phyloP scores from a whole-genome alignment of 2,113 vertebrate species.

The Dipodomys merriami region DNA sequence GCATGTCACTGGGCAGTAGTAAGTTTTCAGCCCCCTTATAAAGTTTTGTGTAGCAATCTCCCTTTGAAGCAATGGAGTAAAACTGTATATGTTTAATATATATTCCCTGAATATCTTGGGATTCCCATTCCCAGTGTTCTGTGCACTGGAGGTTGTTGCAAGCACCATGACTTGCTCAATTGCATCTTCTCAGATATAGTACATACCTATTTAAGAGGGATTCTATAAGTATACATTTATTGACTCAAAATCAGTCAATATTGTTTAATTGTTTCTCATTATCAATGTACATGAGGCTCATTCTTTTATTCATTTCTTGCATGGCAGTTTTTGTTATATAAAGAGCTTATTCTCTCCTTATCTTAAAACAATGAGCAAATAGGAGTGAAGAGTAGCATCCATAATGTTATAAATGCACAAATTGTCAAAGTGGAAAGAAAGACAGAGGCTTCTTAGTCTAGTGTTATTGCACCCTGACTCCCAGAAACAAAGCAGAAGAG shows the following conservation, averaged over 20 bases:
- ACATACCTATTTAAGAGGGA: neutral
- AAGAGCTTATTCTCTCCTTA: neutral
- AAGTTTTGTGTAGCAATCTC: neutral
- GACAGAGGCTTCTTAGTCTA: neutral
- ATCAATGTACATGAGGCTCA: neutral
- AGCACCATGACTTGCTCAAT: neutral
- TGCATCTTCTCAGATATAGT: neutral
- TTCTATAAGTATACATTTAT: neutral
- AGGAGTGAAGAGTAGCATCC: neutral
- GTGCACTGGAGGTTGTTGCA: neutral
- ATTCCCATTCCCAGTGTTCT: slow-evolving; percentile 20
- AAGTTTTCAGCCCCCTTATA: neutral
- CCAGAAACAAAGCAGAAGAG: neutral
- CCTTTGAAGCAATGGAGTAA: neutral
- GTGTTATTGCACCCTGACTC: neutral
- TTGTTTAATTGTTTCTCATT: slow-evolving; percentile 20
- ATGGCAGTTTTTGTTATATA: neutral
- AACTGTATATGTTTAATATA: neutral
- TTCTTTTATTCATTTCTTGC: neutral
- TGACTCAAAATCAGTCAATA: neutral
- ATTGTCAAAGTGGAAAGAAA: neutral
- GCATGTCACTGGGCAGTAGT: neutral
- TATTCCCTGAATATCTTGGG: neutral
- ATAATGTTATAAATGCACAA: neutral
- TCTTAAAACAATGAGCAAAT: neutral